Base-by-base conservation (phyloP, 92 coral and sea anemone species). In the Siderastrea siderea region DNA sequence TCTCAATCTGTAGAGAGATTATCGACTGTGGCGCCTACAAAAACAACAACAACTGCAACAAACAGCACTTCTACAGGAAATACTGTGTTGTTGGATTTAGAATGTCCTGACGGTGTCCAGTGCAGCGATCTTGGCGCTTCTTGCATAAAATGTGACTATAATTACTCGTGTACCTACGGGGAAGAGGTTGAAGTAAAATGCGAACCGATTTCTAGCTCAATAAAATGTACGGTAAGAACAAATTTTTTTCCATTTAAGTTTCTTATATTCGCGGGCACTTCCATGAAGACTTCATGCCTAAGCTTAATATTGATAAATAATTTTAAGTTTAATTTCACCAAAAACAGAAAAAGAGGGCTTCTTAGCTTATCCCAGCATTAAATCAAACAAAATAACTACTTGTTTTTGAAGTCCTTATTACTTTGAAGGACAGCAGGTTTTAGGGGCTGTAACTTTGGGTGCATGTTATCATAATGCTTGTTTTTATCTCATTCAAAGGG, bases 111-210 rank as follows among this genome's bases (percentile, higher is more conserved):
- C 59, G 90, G 90, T 7, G 76, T 78, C 12, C 51, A 80, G 12
- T 95, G 98, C 73, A 86, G 84, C 45, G 75, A 68, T 71, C 93
- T 95, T 8, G 94, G 95, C 45, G 95, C 92, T 53, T 93, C 98
- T 53, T 95, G 98, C 77, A 82, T 95, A 51, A 77, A 81, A 3
- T 95, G 96, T 86, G 69, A 69, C 15, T 82, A 68, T 59, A 84
- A 80, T 38, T 78, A 91, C 68, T 83, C 96, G 48, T 98, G 99
- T 77, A 87, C 83, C 49, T 96, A 98, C 89, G 99, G 99, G 11
- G 74, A 93, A 68, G 93, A 94, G 3, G 77, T 89, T 7, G 78
- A 86, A 58, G 98, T 91, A 43, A 72, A 92, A 16, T 98, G 99
- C 70, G 87, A 60, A 54, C 93, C 94, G 47, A 45, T 84, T 50